Evolutionary conservation across 2,113 vertebrate genomes (phyloP).

Genomic region (Pseudois nayaur): DNA sequence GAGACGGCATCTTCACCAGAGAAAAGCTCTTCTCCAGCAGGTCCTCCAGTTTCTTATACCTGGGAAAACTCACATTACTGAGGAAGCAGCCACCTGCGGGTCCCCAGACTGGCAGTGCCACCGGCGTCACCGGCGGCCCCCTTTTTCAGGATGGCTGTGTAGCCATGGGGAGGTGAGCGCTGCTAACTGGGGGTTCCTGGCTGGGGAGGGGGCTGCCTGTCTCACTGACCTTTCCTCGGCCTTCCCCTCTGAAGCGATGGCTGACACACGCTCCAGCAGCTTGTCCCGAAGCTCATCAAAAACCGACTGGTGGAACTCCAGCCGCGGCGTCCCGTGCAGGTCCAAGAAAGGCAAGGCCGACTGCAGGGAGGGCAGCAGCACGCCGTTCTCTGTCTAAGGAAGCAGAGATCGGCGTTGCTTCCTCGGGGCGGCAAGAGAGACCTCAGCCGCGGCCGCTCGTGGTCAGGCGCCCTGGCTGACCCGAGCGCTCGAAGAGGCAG

Average conservation of each 20-base stretch:
- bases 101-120: neutral
- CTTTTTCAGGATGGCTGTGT: too few species aligned
- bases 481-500: accelerated
- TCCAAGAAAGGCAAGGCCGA: slow-evolving; percentile 97
- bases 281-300: slow-evolving; percentile 98
- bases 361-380: slow-evolving; percentile 95
- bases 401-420: neutral
- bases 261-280: slow-evolving; percentile 93
- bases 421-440: too few species aligned
- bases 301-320: slow-evolving; percentile 98
- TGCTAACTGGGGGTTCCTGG: accelerated
- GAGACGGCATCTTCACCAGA: slow-evolving; percentile 95
- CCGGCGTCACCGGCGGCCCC: neutral
- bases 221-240: slow-evolving; percentile 88
- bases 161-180: accelerated
- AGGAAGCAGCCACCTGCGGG: neutral
- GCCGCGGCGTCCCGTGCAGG: slow-evolving; percentile 93
- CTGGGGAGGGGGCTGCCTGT: neutral
- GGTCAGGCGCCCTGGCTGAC: too few species aligned
- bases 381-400: slow-evolving; percentile 94
- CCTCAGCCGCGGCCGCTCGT: neutral
- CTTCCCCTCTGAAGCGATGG: slow-evolving; percentile 92
- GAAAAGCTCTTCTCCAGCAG: slow-evolving; percentile 98
- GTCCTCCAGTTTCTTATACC: slow-evolving; percentile 95
- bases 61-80: slow-evolving; percentile 33